Evolutionary conservation across 2,888 invertebrate genomes (phyloP), one percentile per base, ranked within the genome.

Genomic region (Lithophane ornitopus): DNA sequence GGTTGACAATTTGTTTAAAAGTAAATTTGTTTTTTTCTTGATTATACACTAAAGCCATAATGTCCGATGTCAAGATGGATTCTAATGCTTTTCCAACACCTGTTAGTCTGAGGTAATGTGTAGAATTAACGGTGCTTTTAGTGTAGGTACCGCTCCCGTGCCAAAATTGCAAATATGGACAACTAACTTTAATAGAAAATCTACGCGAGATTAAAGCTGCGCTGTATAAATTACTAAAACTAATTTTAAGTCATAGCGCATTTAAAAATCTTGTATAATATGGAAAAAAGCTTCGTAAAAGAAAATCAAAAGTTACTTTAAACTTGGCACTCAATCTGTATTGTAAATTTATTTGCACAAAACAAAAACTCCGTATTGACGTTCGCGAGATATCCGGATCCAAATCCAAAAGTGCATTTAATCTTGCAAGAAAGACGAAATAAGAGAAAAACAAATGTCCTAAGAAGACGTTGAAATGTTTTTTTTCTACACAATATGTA

Each of bases 321-420:
- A 44, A 63, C 41, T 79, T 77, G 56, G 77, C 77, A 79, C 49
- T 52, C 26, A 34, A 49, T 62, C 1, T 2, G 14, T 22, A 28
- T 63, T 58, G 41, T 63, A 26, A 63, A 70, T 63, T 78, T 71
- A 71, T 71, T 58, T 52, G 49, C 19, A 34, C 54, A 41, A 56
- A 56, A 63, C 9, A 28, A 14, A 70, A 62, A 34, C 3, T 58
- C 71, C 34, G 26, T n/a, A 58, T 71, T 44, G 77, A 63, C 76
- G 28, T 8, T 41, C 28, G 4, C 26, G 3, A 14, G n/a, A 44
- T 26, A 26, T 19, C 7, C 56, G n/a, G 54, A 70, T 70, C 2
- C 34, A 34, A 34, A 34, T 28, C 19, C 22, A 41, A 41, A 69
- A 78, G 8, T 22, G 46, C n/a, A 69, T n/a, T 61, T 46, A 77